A percentile compares a stretch with the other conserved stretches of the same genome.
Conservation (phyloP, 2,113 vertebrate species). For the Desmodus rotundus region DNA sequence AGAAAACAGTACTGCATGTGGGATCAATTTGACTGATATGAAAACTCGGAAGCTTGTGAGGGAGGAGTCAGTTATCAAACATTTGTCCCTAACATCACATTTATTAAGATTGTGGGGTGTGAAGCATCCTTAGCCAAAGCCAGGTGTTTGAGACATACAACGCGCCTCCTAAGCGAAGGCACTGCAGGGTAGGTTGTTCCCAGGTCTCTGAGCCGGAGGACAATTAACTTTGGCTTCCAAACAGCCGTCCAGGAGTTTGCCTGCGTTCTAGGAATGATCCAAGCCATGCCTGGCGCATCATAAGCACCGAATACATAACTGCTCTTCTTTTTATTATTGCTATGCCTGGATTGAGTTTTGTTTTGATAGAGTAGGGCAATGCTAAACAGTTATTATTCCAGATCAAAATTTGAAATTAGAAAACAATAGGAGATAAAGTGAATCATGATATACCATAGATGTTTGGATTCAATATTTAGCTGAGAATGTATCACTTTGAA, state of each 20-base stretch:
- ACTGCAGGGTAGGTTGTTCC: rapidly evolving
- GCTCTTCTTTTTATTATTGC: neutral
- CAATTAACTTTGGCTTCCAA: neutral
- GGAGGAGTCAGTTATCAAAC: neutral
- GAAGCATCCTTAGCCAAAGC: neutral
- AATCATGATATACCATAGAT: neutral
- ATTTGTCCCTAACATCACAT: neutral
- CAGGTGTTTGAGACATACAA: neutral
- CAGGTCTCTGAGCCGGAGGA: neutral
- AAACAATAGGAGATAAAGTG: neutral
- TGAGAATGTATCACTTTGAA: neutral
- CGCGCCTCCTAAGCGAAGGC: neutral
- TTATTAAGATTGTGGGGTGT: neutral
- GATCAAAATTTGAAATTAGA: neutral
- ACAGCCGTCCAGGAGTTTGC: too few species aligned
- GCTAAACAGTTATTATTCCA: neutral
- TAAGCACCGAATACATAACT: neutral
- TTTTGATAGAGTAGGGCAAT: neutral
- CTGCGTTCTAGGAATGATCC: neutral
- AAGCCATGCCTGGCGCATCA: rapidly evolving
- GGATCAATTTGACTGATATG: neutral
- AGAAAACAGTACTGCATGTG: neutral
- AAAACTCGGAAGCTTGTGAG: neutral
- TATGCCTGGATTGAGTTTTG: neutral
- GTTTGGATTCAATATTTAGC: neutral